Conservation (phyloP, 2,888 invertebrate species). For the Eupithecia subfuscata region DNA sequence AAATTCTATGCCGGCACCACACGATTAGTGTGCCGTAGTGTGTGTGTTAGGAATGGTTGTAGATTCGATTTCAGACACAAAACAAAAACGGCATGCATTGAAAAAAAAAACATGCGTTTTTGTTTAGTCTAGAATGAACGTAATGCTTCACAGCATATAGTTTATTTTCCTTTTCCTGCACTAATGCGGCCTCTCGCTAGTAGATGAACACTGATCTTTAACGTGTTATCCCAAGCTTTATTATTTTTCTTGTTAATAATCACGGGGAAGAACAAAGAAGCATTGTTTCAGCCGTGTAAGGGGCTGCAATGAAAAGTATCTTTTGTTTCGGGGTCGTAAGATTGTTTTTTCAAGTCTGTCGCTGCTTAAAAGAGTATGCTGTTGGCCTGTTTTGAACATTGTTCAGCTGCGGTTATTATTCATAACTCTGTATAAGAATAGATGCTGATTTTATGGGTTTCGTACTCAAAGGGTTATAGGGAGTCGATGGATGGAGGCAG, state of each 20-base stretch:
- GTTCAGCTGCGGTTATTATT: slow-evolving; percentile 33
- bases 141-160: background rate
- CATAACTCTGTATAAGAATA: slow-evolving; percentile 1
- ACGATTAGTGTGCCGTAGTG: too few species aligned
- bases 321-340: slow-evolving; percentile 64
- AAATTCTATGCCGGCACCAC: too few species aligned
- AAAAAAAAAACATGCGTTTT: background rate
- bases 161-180: background rate
- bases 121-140: background rate
- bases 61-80: background rate
- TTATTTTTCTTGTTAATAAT: slow-evolving; percentile 62
- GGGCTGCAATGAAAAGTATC: slow-evolving; percentile 61
- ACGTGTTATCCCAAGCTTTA: slow-evolving; percentile 16
- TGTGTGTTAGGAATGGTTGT: background rate
- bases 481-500: too few species aligned
- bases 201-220: slow-evolving; percentile 8
- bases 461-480: background rate
- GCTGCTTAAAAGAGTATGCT: slow-evolving; percentile 48
- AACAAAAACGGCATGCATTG: background rate
- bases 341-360: slow-evolving; percentile 42
- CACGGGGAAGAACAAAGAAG: slow-evolving; percentile 61
- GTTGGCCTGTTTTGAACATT: slow-evolving; percentile 50
- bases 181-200: background rate
- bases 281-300: slow-evolving; percentile 65
- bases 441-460: background rate